Base-by-base conservation (phyloP, 2,113 vertebrate genomes). In the Ploceus nigricollis region DNA sequence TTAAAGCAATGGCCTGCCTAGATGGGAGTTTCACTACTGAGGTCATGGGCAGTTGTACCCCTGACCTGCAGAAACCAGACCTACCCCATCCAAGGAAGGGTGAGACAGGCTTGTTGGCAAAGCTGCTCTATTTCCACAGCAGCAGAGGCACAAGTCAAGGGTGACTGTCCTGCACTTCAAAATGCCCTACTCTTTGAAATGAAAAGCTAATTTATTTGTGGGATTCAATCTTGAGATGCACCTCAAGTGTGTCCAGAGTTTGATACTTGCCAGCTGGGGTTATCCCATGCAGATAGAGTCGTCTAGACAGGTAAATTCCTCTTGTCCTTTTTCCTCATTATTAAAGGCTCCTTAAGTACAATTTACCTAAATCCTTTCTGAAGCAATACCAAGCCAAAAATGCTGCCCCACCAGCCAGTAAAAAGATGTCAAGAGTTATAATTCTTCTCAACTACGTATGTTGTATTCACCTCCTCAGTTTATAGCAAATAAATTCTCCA, bases 231-330 rank as follows among this genome's bases (percentile, higher is more conserved):
- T 39, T 44, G 44, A 93, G 54, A 63, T 87, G 16, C 24, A 81
- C 30, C 27, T 75, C 33, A 30, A 86, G 33, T 42, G 37, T 14
- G 25, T 50, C 35, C 35, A 58, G 35, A 60, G 24, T 73, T 78
- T 88, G 58, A 33, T 75, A 23, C 22, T 39, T 45, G 24, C 47
- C 86, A 87, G 24, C 22, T 3, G 4, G 37, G 10, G 27, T 80
- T 66, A 73, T 15, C 16, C n/a, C 31, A 14, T 66, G 48, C 27
- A 69, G 27, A 70, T 51, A 31, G 7, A 82, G 11, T 15, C 0
- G 3, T 90, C 90, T 87, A 94, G 89, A 94, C 42, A 79, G 73
- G 65, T 82, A 87, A 83, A 66, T 73, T 92, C 64, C 86, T 66
- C 47, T 90, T 95, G 58, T 40, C 30, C 23, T 84, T 77, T 40